Conservation (phyloP, 1,140 invertebrate genomes). For the Drusus annulatus region DNA sequence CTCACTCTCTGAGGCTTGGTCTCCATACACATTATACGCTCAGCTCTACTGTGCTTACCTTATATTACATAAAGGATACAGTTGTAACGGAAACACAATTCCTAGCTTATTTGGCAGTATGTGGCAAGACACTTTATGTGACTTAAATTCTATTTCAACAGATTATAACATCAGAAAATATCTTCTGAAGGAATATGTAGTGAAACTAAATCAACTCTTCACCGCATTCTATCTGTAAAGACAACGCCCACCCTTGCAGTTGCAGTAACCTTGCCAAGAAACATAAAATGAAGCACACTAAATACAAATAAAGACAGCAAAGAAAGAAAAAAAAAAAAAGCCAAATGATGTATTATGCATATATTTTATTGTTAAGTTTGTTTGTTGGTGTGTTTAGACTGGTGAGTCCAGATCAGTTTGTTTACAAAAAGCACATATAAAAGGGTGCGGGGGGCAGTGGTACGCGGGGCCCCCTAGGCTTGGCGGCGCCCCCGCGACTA, state of each 20-base stretch:
- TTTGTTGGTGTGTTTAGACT: conserved; percentile 34
- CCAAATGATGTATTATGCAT: conserved; percentile 49
- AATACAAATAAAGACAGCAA: conserved; percentile 32
- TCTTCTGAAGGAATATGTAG: neutral
- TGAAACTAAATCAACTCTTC: neutral
- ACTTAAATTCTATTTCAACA: conserved; percentile 30
- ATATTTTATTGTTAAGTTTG: conserved; percentile 48
- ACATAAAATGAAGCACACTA: conserved; percentile 19
- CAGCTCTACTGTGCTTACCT: neutral
- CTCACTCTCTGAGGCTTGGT: conserved; percentile 40
- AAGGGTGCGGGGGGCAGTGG: conserved; percentile 30
- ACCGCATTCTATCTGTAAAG: neutral
- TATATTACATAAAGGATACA: neutral
- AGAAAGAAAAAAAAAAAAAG: conserved; percentile 50
- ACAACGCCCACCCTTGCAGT: no score
- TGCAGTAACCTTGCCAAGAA: neutral
- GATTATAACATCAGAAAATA: conserved; percentile 9
- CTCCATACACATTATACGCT: conserved; percentile 8
- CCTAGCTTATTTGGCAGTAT: conserved; percentile 46
- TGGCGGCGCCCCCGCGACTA: neutral
- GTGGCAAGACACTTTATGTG: conserved; percentile 49
- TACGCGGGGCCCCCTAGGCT: neutral
- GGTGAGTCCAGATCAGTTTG: conserved; percentile 31
- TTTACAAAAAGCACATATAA: conserved; percentile 52
- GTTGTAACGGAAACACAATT: neutral